A percentile compares a stretch with the other conserved stretches of the same genome.
phyloP scores from a whole-genome alignment of 2,797 vertebrate species.

The Euthynnus affinis region DNA sequence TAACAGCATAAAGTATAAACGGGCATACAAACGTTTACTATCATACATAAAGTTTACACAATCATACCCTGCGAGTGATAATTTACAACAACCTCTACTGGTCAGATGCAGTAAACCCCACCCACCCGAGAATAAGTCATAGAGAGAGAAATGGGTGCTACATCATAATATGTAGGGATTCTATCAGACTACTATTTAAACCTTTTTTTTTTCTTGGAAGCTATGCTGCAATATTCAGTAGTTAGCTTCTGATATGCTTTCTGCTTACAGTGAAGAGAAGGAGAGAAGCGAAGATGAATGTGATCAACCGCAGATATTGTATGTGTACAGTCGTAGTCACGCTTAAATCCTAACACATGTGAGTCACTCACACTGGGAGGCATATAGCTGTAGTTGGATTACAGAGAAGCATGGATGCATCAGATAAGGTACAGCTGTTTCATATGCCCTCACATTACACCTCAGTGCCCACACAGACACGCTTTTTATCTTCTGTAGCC shows the following conservation, averaged over 20 bases:
- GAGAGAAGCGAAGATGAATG: not conserved
- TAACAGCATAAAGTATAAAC: not conserved
- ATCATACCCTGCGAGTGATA: not conserved
- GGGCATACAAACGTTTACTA: not conserved
- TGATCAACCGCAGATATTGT: conserved; percentile 3
- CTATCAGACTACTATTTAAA: not conserved
- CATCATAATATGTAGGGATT: not conserved
- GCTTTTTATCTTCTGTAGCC: conserved; percentile 51
- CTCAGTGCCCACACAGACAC: conserved; percentile 49
- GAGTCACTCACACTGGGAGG: conserved; percentile 11
- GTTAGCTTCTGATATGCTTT: not conserved
- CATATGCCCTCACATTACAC: conserved; percentile 61
- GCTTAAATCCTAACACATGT: conserved; percentile 41
- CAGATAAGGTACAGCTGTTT: conserved; percentile 63
- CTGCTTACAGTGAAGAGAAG: not conserved
- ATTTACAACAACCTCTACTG: not conserved
- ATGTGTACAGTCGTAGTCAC: conserved; percentile 15
- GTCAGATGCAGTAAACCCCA: not conserved
- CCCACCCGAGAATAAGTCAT: too few species aligned
- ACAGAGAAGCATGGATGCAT: conserved; percentile 43
- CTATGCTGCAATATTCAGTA: not conserved
- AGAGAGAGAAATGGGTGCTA: too few species aligned
- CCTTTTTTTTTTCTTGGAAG: not conserved
- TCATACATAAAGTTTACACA: too few species aligned
- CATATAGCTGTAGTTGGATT: conserved; percentile 23